These are phyloP conservation scores for Zaprionus obscuricornis DNA, from an alignment of 2,888 invertebrate genomes.

Conservation along the genomic window DNA sequence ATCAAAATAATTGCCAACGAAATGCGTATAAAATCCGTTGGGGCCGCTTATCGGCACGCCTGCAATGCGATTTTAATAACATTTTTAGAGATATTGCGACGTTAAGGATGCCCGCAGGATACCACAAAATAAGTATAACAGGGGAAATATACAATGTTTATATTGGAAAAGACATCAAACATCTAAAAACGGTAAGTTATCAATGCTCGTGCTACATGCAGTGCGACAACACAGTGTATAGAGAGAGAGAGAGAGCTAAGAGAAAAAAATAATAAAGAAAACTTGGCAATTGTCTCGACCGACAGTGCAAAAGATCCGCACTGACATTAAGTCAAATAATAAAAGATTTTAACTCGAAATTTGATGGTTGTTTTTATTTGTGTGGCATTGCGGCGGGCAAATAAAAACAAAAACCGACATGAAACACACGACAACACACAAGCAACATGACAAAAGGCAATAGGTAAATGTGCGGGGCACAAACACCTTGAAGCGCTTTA, in stretches of 20 bases:
- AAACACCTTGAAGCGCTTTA: constrained; percentile 71
- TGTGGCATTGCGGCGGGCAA: constrained; percentile 73
- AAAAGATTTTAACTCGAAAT: constrained; percentile 79
- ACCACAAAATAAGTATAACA: not conserved
- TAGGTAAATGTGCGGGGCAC: constrained; percentile 23
- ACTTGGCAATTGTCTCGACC: constrained; percentile 66
- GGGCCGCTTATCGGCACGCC: constrained; percentile 55
- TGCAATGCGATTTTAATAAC: constrained; percentile 69
- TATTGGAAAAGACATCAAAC: constrained; percentile 54
- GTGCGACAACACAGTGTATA: too few species aligned
- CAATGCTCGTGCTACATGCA: not conserved
- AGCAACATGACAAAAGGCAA: not conserved
- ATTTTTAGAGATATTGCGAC: constrained; percentile 64
- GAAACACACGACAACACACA: constrained; percentile 14
- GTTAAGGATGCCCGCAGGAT: constrained; percentile 50
- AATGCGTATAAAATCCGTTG: constrained; percentile 11
- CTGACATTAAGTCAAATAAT: constrained; percentile 67
- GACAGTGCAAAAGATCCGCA: constrained; percentile 1
- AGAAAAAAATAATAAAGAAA: constrained; percentile 61
- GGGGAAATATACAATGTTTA: constrained; percentile 47
- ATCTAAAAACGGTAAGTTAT: constrained; percentile 19
- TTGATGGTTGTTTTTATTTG: constrained; percentile 81
- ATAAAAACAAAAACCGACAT: constrained; percentile 68
- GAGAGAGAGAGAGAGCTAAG: not conserved
- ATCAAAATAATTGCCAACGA: constrained; percentile 57